These are phyloP conservation scores for Numida meleagris DNA, from an alignment of 2,113 vertebrate species.

Conservation along the genomic window DNA sequence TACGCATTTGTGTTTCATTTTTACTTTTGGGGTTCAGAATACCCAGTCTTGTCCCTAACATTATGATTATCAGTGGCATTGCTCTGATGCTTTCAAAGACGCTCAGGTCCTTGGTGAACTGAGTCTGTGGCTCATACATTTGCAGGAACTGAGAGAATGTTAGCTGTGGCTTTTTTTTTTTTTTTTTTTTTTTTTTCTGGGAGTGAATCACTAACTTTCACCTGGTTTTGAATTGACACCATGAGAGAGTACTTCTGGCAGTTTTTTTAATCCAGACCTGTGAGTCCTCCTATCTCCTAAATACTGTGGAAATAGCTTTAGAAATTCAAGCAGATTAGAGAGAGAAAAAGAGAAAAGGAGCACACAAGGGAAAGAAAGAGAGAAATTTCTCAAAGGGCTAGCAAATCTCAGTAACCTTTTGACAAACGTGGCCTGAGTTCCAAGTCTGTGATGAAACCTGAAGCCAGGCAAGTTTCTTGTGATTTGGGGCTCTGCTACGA, in stretches of 20 bases:
- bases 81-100: neutral
- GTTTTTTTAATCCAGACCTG: constrained; percentile 21
- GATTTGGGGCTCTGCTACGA: constrained; percentile 69
- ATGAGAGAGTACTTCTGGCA: constrained; percentile 40
- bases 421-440: constrained; percentile 55
- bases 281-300: constrained; percentile 31
- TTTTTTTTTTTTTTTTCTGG: neutral
- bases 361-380: neutral
- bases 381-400: constrained; percentile 41
- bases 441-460: constrained; percentile 51
- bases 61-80: neutral
- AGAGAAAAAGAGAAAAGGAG: constrained; percentile 32
- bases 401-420: constrained; percentile 54
- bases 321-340: constrained; percentile 50
- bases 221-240: constrained; percentile 47
- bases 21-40: constrained; percentile 2
- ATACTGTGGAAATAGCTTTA: constrained; percentile 57
- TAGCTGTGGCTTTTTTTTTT: neutral
- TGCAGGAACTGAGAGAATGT: neutral
- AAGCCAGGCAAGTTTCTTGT: constrained; percentile 60
- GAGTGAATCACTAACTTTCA: neutral
- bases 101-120: neutral
- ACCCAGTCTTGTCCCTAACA: neutral
- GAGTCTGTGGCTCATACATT: neutral
- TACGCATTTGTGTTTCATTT: neutral